These are phyloP conservation scores for Terebella lapidaria DNA, from an alignment of 2,888 invertebrate genomes.

Conservation along the genomic window DNA sequence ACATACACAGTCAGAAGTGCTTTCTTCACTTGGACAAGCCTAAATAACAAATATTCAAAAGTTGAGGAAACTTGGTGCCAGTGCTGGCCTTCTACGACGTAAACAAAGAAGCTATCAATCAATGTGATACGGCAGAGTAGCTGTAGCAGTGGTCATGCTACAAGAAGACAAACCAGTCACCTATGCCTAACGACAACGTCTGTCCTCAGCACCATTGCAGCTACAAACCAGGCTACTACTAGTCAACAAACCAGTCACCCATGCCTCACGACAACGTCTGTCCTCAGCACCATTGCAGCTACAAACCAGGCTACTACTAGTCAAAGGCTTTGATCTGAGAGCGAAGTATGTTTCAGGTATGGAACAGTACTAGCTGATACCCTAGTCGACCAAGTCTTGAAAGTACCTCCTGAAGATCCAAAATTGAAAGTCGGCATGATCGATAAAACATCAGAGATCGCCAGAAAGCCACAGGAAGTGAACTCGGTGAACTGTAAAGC, in stretches of 20 bases:
- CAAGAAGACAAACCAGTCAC: not conserved
- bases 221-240: no score
- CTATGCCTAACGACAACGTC: not conserved
- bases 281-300: not conserved
- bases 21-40: no score
- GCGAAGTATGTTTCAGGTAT: not conserved
- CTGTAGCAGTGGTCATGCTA: not conserved
- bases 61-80: no score
- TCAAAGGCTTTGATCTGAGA: not conserved
- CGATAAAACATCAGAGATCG: no score
- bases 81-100: not conserved
- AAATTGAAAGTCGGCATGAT: no score
- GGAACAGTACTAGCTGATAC: not conserved
- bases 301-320: not conserved
- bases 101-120: not conserved
- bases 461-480: no score
- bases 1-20: not conserved
- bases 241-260: not conserved
- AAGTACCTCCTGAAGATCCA: no score
- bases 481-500: no score
- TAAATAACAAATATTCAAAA: no score
- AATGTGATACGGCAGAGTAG: not conserved
- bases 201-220: no score
- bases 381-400: not conserved
- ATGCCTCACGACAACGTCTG: not conserved